These are phyloP conservation scores for Tineola bisselliella DNA, from an alignment of 2,888 invertebrate genomes.

Conservation along the genomic window DNA sequence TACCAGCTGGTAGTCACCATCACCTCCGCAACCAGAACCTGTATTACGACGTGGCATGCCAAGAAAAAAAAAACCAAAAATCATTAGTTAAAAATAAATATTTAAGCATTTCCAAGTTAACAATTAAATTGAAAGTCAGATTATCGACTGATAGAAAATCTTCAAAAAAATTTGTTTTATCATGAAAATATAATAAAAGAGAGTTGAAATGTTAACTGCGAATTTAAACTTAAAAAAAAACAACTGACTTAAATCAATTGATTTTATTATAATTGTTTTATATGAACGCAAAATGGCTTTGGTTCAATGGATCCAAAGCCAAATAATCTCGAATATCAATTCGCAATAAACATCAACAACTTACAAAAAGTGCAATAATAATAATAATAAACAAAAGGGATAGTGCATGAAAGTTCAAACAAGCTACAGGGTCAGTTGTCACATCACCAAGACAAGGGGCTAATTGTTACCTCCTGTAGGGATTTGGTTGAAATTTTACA, in stretches of 20 bases:
- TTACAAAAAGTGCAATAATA: neutral
- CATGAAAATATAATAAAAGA: too few relatives aligned
- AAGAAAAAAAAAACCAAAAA: neutral
- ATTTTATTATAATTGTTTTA: too few relatives aligned
- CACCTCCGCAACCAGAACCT: slow-evolving; percentile 86
- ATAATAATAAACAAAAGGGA: slow-evolving; percentile 19
- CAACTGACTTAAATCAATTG: too few relatives aligned
- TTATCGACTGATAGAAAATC: too few relatives aligned
- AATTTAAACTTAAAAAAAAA: too few relatives aligned
- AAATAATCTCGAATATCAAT: too few relatives aligned
- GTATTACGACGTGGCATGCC: slow-evolving; percentile 21
- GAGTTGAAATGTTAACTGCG: too few relatives aligned
- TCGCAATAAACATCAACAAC: neutral
- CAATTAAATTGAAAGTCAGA: too few relatives aligned
- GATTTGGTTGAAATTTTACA: slow-evolving; percentile 36
- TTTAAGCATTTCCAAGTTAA: too few relatives aligned
- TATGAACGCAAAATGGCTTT: too few relatives aligned
- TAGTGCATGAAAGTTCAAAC: slow-evolving; percentile 32
- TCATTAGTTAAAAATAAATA: neutral
- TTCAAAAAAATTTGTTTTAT: too few relatives aligned
- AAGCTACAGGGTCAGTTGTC: slow-evolving; percentile 30
- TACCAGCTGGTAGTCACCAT: slow-evolving; percentile 98
- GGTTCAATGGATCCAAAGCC: too few relatives aligned
- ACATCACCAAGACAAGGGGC: neutral
- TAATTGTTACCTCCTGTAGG: slow-evolving; percentile 36